Evolutionary conservation across 2,888 invertebrate species (phyloP), one percentile per base, ranked within the genome.

Genomic region (Sericinus montela): DNA sequence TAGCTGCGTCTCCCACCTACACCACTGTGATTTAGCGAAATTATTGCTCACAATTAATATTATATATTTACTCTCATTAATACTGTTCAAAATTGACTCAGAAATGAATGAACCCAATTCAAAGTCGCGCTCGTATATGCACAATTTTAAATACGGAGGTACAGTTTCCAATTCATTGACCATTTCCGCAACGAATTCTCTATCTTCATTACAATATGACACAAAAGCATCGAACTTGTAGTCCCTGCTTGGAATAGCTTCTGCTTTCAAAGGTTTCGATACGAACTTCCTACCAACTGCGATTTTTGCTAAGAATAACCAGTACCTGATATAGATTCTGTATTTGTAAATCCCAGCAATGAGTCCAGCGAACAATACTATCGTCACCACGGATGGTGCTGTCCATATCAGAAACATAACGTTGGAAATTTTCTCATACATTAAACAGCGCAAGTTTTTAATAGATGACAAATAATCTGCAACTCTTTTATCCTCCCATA

Each of bases 1-100:
- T 15, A 93, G 80, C 59, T 92, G 92, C 9, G 93, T 91, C 64
- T 94, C 94, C 91, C 93, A 92, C 32, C 92, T 81, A 65, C 93
- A 93, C 94, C 94, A 94, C 50, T 93, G 92, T 19, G 93, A 93
- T 60, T 91, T 90, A 0, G 93, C 91, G 68, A 93, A 94, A 58
- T 90, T 87, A 60, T 92, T 91, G 48, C 93, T 93, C 39, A 94
- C 86, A 8, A 94, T 78, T 45, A 94, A 74, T 48, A 94, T 80
- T 10, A 93, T 91, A 62, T 91, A 91, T 51, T 91, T 90, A 66
- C 93, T 92, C 47, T 90, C 87, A 25, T 91, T 90, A 51, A 94
- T 91, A 64, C 92, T 91, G 30, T 86, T 90, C 52, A 92, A 77
- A 30, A 94, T 91, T 40, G 92, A 91, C 63, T 94, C 93, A 0